These are phyloP conservation scores for Microtus oregoni DNA, from an alignment of 2,113 vertebrate species.

Conservation along the genomic window DNA sequence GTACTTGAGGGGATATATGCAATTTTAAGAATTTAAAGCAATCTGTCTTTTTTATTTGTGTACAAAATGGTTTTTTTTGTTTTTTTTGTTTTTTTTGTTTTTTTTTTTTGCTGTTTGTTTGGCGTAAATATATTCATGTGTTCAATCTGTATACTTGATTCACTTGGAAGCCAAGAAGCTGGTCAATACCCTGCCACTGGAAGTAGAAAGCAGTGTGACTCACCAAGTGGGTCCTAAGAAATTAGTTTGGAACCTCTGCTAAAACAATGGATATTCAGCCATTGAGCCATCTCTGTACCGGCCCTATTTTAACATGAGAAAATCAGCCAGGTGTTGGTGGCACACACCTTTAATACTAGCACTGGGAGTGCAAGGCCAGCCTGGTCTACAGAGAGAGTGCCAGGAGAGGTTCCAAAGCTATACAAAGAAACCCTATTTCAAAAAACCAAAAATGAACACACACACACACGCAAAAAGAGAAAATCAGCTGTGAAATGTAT, in stretches of 20 bases:
- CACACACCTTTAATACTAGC: too few species aligned
- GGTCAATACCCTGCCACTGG: not conserved
- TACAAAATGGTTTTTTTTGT: not conserved
- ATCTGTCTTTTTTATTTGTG: not conserved
- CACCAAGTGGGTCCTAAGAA: not conserved
- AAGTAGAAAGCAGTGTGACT: not conserved
- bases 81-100: too few species aligned
- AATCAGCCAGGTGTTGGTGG: not conserved
- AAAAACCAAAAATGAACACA: too few species aligned
- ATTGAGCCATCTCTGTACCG: not conserved
- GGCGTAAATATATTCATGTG: not conserved
- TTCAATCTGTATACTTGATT: not conserved
- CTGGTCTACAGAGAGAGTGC: too few species aligned
- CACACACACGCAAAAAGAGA: too few species aligned
- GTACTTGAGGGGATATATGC: not conserved
- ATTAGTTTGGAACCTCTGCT: not conserved
- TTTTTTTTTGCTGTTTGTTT: not conserved
- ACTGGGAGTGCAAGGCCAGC: too few species aligned
- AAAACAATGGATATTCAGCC: not conserved
- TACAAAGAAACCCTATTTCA: too few species aligned
- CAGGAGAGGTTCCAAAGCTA: too few species aligned
- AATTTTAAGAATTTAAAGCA: not conserved
- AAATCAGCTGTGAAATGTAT: too few species aligned
- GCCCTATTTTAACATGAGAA: not conserved
- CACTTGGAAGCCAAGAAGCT: not conserved